Evolutionary conservation across 2,888 invertebrate species (phyloP), one percentile per base, ranked within the genome.

Genomic region (Galeruca laticollis): DNA sequence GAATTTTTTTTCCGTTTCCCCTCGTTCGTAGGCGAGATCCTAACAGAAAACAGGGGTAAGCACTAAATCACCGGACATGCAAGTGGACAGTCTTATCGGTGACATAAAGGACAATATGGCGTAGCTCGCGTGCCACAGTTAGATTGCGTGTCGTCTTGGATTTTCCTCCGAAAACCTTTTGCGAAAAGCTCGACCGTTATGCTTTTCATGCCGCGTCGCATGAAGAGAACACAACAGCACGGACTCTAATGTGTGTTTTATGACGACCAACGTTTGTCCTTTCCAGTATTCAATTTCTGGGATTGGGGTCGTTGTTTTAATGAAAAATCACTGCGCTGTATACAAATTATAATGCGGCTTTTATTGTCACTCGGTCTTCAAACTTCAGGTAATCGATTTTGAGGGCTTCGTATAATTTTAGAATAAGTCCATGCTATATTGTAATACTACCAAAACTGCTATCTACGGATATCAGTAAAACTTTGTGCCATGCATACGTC

Each of bases 101-200:
- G 82, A 82, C 83, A 83, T 82, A 83, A 82, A 83, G 83, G 83
- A 84, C 84, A 84, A 84, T 83, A 84, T 84, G 82, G 84, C 83
- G 82, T 82, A 80, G 81, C 83, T 84, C 79, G 85, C 85, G 85
- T 86, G 85, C 84, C 84, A 85, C 85, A 84, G 82, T 83, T 80
- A 83, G 83, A 86, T 86, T 82, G 86, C 85, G 85, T 86, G 86
- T 83, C 78, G 75, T 79, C 78, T 76, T 77, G 72, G 77, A 69
- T 71, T 77, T 76, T 75, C 77, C 72, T 76, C 72, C 60, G 56
- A 78, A 74, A 75, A 78, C 76, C 73, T 76, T 75, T 70, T 70
- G 73, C 75, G 68, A 71, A 26, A 78, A 73, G 76, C 75, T 77
- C 76, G 78, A 70, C 72, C 75, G 77, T 80, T 81, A 79, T 80